These are phyloP conservation scores for Halictus ligatus DNA, from an alignment of 2,888 invertebrate species.

Conservation along the genomic window DNA sequence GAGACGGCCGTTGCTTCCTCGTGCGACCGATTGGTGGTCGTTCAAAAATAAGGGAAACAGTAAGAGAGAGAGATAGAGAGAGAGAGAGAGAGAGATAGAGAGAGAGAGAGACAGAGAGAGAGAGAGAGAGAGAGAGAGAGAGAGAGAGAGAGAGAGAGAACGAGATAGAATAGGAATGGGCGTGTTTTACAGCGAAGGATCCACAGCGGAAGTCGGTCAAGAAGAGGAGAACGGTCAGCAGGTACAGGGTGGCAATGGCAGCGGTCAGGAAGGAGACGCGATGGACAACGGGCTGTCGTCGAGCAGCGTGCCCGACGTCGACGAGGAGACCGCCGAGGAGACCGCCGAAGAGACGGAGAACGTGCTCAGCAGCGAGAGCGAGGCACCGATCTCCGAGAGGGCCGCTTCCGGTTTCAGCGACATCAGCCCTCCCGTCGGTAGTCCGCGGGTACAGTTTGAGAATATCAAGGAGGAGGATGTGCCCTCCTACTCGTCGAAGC, in stretches of 20 bases:
- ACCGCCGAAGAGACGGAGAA: conserved; percentile 67
- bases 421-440: conserved; percentile 75
- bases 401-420: conserved; percentile 80
- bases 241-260: conserved; percentile 43
- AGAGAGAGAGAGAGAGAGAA: background rate
- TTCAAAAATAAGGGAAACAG: background rate
- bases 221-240: conserved; percentile 76
- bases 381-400: conserved; percentile 81
- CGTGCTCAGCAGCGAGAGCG: conserved; percentile 76
- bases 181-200: conserved; percentile 78
- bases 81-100: background rate
- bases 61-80: background rate
- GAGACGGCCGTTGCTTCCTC: background rate
- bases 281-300: conserved; percentile 75
- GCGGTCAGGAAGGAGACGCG: conserved; percentile 66
- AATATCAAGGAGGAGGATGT: conserved; percentile 80
- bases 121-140: background rate
- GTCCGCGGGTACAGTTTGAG: conserved; percentile 82
- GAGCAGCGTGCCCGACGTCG: conserved; percentile 43
- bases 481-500: conserved; percentile 38
- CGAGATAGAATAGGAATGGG: background rate
- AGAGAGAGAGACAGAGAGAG: too few species aligned
- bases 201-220: conserved; percentile 77
- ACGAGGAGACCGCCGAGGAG: conserved; percentile 68
- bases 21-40: background rate